A percentile compares a stretch with the other conserved stretches of the same genome.
phyloP scores from a whole-genome alignment of 2,113 vertebrate genomes.

The Nycticebus coucang region DNA sequence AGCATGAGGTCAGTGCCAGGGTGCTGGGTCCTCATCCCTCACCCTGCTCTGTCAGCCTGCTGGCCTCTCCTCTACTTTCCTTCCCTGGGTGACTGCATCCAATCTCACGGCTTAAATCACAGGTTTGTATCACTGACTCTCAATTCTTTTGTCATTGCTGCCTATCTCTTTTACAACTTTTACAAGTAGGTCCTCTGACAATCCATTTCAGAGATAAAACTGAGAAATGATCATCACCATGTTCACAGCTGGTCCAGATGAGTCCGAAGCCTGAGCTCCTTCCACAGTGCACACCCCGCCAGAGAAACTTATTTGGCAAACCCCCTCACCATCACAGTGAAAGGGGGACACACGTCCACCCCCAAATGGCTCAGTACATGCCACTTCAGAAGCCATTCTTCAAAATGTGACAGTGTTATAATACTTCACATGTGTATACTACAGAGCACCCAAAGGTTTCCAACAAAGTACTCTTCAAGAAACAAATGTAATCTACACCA shows the following conservation, averaged over 20 bases:
- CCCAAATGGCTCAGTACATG: not conserved
- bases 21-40: not conserved
- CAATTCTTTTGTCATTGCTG: not conserved
- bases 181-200: not conserved
- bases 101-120: not conserved
- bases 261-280: not conserved
- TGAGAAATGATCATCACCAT: fast-evolving
- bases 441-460: not conserved
- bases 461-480: slow-evolving; percentile 22
- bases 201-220: not conserved
- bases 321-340: not conserved
- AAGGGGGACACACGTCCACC: not conserved
- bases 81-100: not conserved
- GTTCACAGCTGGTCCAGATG: not conserved
- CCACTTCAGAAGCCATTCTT: not conserved
- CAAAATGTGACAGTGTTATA: not conserved
- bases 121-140: not conserved
- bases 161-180: not conserved
- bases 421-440: not conserved
- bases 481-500: not conserved
- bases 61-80: not conserved
- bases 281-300: not conserved
- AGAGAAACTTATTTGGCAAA: not conserved
- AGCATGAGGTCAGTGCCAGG: fast-evolving
- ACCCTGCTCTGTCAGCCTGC: not conserved